Evolutionary conservation across 2,888 invertebrate genomes (phyloP).

Genomic region (Calameuta filiformis): DNA sequence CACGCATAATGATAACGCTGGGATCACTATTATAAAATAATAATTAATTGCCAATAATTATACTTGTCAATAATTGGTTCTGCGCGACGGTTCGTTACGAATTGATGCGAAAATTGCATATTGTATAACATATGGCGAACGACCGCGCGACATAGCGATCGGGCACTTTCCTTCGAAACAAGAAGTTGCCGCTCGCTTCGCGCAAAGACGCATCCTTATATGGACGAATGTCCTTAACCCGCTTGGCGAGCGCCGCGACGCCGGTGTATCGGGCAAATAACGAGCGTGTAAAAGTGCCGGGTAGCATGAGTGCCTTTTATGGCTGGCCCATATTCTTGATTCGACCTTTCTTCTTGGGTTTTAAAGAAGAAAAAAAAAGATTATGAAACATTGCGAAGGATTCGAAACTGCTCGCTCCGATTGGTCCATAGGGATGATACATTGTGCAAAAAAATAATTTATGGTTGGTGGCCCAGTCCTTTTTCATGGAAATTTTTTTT

Average conservation of each 20-base stretch:
- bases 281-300: constrained; percentile 15
- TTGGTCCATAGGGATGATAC: not conserved
- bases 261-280: constrained; percentile 16
- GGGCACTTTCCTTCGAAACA: not conserved
- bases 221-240: constrained; percentile 65
- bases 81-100: not conserved
- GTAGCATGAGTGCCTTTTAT: constrained; percentile 53
- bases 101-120: not conserved
- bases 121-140: not conserved
- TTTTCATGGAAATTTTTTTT: not conserved
- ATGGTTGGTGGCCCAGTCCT: not conserved
- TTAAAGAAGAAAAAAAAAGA: constrained; percentile 15
- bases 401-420: not conserved
- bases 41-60: not conserved
- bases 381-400: not conserved
- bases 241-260: constrained; percentile 43
- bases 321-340: constrained; percentile 51
- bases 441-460: not conserved
- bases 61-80: not conserved
- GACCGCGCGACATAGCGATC: not conserved
- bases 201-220: constrained; percentile 61
- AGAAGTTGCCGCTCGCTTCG: not conserved
- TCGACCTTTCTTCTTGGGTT: constrained; percentile 24
- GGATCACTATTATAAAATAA: not conserved
- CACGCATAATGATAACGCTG: not conserved